Evolutionary conservation across 2,113 vertebrate genomes (phyloP).

Genomic region (Etheostoma cragini): DNA sequence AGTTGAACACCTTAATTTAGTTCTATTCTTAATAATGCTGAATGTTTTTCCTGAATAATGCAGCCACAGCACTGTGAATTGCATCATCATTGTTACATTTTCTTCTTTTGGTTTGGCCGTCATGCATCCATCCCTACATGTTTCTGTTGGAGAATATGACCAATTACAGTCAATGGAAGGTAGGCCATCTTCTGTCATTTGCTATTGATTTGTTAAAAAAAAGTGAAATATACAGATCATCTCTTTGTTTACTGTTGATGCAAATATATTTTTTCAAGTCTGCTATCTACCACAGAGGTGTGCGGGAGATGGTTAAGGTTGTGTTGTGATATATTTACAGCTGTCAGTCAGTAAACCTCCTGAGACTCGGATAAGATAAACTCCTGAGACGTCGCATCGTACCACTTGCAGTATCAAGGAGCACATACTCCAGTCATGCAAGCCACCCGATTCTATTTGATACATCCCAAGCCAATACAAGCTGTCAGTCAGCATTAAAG

Average conservation of each 20-base stretch:
- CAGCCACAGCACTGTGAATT: neutral
- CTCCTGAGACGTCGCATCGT: constrained; percentile 78
- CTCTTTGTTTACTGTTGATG: constrained; percentile 69
- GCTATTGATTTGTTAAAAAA: constrained; percentile 66
- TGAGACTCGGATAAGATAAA: constrained; percentile 74
- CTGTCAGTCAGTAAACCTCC: constrained; percentile 81
- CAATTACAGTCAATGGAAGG: constrained; percentile 5
- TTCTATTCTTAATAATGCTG: neutral
- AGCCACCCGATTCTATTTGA: constrained; percentile 84
- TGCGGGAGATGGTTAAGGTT: constrained; percentile 63
- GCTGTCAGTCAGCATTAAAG: constrained; percentile 83
- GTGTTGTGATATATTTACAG: constrained; percentile 80
- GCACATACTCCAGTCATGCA: constrained; percentile 81
- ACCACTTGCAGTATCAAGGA: constrained; percentile 78
- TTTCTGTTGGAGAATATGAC: neutral
- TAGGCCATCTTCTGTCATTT: constrained; percentile 34
- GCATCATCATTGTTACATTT: neutral
- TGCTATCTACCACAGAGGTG: constrained; percentile 71
- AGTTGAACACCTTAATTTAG: neutral
- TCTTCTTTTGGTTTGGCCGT: neutral
- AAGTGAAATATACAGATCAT: constrained; percentile 41
- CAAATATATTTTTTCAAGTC: constrained; percentile 62
- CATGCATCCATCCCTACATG: neutral
- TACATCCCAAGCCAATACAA: constrained; percentile 81
- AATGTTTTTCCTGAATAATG: constrained; percentile 1